Evolutionary conservation across 2,797 vertebrate genomes (phyloP), one percentile per base, ranked within the genome.

Genomic region (Kryptolebias ocellatus): DNA sequence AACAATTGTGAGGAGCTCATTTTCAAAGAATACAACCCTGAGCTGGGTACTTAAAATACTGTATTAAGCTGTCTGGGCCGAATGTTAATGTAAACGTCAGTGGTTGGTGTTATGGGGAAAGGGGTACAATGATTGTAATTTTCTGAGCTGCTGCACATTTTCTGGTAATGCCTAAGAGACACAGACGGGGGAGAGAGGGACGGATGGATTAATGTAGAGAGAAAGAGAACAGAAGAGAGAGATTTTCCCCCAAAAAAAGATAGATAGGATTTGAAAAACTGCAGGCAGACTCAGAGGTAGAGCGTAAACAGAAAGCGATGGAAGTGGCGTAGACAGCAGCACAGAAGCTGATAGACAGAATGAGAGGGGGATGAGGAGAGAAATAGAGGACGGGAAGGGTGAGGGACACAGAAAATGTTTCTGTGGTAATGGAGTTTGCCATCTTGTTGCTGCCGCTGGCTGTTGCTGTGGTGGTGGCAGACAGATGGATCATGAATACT

Each of bases 401-500:
- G 62, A 83, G 78, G 56, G 55, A 80, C 90, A 90, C 72, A 89
- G 87, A 87, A 90, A 90, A 94, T 92, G 90, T 93, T 95, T 93
- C 91, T 88, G 92, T 93, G 93, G 91, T 96, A 96, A 96, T 95
- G 93, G 95, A 94, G 95, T 95, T 95, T 95, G 94, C 95, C 95
- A 94, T 95, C 95, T 93, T 89, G 88, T 85, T 87, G 74, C 85
- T 78, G 85, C 89, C 82, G 79, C 83, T 90, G 90, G 87, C 87
- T 90, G 87, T 90, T 85, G 81, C 84, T 42, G 85, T 82, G 87
- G 91, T 93, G 86, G 93, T 95, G 93, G 94, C 94, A 96, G 95
- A 95, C 96, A 96, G 95, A 96, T 96, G 95, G 96, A 95, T 96
- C 95, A 97, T 97, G 96, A 98, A 97, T 97, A 96, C 94, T 92